Percentiles rank a stretch among this genome's conserved stretches.
phyloP scores from a whole-genome alignment of 2,113 vertebrate genomes.

The Alethe castanea region DNA sequence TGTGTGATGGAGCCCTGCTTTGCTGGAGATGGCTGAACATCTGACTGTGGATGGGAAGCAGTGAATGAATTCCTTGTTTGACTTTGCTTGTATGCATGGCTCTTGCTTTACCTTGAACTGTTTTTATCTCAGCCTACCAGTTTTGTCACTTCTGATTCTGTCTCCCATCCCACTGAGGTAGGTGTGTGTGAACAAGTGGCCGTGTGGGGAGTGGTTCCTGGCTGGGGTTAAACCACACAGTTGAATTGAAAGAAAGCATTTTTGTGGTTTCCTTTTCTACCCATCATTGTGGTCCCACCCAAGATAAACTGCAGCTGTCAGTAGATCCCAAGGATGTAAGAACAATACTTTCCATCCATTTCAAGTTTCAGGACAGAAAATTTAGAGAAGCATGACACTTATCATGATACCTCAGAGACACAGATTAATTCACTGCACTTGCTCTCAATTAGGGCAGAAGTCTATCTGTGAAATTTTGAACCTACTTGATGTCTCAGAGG shows the following conservation, averaged over 20 bases:
- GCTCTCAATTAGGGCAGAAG: not conserved
- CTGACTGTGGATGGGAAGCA: not conserved
- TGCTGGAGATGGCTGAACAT: not conserved
- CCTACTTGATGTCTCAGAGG: not conserved
- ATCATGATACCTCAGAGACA: not conserved
- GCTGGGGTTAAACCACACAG: not conserved
- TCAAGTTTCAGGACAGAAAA: not conserved
- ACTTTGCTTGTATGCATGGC: rapidly evolving
- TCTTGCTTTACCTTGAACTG: not conserved
- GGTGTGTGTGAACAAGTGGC: not conserved
- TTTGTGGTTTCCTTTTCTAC: not conserved
- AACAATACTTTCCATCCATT: not conserved
- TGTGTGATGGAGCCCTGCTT: not conserved
- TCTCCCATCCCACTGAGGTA: not conserved
- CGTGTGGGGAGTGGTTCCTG: not conserved
- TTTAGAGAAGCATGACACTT: not conserved
- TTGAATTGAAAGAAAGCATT: not conserved
- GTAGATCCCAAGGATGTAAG: not conserved
- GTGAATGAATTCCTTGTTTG: not conserved
- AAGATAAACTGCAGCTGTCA: not conserved
- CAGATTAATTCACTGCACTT: not conserved
- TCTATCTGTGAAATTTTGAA: not conserved
- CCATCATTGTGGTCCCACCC: not conserved
- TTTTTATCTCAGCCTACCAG: not conserved
- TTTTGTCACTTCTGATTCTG: not conserved